These are phyloP conservation scores for Tretioscincus oriximinensis DNA, from an alignment of 2,113 vertebrate genomes.

Conservation along the genomic window DNA sequence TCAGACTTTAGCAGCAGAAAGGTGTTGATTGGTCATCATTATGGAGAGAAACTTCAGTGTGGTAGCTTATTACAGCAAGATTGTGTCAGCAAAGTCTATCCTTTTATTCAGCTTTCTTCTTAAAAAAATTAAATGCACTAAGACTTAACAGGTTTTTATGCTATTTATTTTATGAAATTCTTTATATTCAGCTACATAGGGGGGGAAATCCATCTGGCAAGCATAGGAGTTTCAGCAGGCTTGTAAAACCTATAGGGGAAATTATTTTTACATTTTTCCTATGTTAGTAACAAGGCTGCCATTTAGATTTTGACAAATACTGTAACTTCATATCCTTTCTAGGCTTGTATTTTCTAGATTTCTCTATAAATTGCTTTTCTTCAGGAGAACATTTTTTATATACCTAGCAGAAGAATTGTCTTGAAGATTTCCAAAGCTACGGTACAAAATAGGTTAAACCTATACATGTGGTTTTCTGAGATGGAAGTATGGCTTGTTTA, in stretches of 20 bases:
- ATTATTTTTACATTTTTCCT: constrained; percentile 60
- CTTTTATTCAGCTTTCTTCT: constrained; percentile 64
- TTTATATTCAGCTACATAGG: constrained; percentile 72
- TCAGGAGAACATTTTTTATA: constrained; percentile 50
- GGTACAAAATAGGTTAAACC: constrained; percentile 62
- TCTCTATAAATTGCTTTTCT: constrained; percentile 52
- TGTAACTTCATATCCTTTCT: constrained; percentile 56
- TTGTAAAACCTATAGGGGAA: constrained; percentile 45
- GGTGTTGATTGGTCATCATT: constrained; percentile 43
- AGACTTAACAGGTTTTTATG: constrained; percentile 75
- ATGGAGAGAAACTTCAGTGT: constrained; percentile 63
- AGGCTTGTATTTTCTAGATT: constrained; percentile 59
- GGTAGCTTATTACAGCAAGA: constrained; percentile 58
- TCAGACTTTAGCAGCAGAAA: constrained; percentile 41
- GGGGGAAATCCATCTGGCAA: constrained; percentile 56
- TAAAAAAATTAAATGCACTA: constrained; percentile 61
- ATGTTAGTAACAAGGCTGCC: constrained; percentile 63
- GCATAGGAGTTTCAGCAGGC: constrained; percentile 65
- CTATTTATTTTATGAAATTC: constrained; percentile 79
- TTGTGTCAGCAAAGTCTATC: constrained; percentile 56
- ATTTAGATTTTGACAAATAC: constrained; percentile 63
- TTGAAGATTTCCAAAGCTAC: constrained; percentile 68
- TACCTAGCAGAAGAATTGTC: constrained; percentile 64
- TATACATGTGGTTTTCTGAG: constrained; percentile 28
- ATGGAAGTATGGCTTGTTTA: constrained; percentile 49